A percentile compares a stretch with the other conserved stretches of the same genome.
These are phyloP conservation scores for Penelope pileata DNA, from an alignment of 2,113 vertebrate genomes.

Conservation along the genomic window DNA sequence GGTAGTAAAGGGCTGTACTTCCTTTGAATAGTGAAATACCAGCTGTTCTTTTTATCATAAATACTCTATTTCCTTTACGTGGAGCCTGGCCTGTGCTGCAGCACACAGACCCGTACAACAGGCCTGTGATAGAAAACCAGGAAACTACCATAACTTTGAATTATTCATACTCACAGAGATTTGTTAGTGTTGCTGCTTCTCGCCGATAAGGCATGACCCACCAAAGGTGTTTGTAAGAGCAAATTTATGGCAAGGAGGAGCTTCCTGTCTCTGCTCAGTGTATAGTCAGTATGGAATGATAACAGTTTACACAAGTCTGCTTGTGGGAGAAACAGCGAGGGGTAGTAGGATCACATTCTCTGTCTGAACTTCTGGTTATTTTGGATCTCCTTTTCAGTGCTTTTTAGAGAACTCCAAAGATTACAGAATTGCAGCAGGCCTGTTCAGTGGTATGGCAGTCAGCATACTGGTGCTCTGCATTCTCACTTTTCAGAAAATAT, in stretches of 20 bases:
- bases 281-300: not conserved
- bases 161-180: not conserved
- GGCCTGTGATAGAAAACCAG: not conserved
- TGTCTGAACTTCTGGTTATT: not conserved
- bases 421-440: not conserved
- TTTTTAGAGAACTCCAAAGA: not conserved
- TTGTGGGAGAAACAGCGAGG: not conserved
- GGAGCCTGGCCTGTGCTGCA: not conserved
- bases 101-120: accelerated
- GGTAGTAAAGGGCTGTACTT: not conserved
- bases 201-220: not conserved
- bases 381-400: accelerated
- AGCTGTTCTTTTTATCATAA: not conserved
- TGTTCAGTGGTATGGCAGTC: not conserved
- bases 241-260: not conserved
- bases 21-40: not conserved
- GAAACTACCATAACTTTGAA: not conserved
- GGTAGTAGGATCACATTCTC: not conserved
- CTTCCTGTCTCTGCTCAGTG: not conserved
- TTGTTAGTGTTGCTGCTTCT: not conserved
- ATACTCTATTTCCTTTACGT: not conserved
- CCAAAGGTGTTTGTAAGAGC: not conserved
- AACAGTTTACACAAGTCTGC: not conserved
- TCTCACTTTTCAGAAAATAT: accelerated
- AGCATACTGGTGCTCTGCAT: not conserved